These are phyloP conservation scores for Dinoponera quadriceps DNA, from an alignment of 1,140 invertebrate species.

Conservation along the genomic window DNA sequence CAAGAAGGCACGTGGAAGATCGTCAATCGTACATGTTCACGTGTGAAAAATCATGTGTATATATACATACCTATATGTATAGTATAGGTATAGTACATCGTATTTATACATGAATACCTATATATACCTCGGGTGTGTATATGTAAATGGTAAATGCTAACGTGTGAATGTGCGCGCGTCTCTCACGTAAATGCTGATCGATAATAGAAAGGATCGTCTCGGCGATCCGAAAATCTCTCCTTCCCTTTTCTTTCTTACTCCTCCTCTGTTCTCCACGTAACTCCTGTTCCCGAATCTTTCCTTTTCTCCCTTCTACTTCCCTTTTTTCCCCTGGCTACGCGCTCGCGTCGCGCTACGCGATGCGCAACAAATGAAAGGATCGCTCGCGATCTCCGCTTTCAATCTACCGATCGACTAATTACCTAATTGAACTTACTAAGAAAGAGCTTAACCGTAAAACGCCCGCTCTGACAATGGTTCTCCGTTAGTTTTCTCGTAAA, in stretches of 20 bases:
- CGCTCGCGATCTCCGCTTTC: slow-evolving; percentile 48
- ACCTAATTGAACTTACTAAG: slow-evolving; percentile 83
- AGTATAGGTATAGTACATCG: slow-evolving; percentile 2
- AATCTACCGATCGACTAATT: slow-evolving; percentile 74
- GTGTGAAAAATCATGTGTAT: slow-evolving; percentile 42
- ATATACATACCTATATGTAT: slow-evolving; percentile 1
- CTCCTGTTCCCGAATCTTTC: slow-evolving; percentile 32
- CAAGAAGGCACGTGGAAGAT: slow-evolving; percentile 68
- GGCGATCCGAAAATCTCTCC: slow-evolving; percentile 32
- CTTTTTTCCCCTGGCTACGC: background rate
- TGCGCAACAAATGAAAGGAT: slow-evolving; percentile 29
- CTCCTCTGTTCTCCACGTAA: slow-evolving; percentile 12
- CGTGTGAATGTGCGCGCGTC: slow-evolving; percentile 54
- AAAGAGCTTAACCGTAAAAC: slow-evolving; percentile 83
- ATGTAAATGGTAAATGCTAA: slow-evolving; percentile 64
- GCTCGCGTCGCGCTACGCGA: slow-evolving; percentile 31
- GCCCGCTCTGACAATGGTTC: slow-evolving; percentile 84
- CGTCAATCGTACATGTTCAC: slow-evolving; percentile 66
- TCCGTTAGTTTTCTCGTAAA: slow-evolving; percentile 72
- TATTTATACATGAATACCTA: slow-evolving; percentile 20
- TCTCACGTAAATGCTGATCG: slow-evolving; percentile 60
- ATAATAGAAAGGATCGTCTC: slow-evolving; percentile 44
- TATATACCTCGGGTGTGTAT: background rate
- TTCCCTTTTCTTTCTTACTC: background rate
- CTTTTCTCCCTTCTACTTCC: slow-evolving; percentile 22